These are phyloP conservation scores for Uropetala carovei DNA, from an alignment of 2,888 invertebrate species.

Conservation along the genomic window DNA sequence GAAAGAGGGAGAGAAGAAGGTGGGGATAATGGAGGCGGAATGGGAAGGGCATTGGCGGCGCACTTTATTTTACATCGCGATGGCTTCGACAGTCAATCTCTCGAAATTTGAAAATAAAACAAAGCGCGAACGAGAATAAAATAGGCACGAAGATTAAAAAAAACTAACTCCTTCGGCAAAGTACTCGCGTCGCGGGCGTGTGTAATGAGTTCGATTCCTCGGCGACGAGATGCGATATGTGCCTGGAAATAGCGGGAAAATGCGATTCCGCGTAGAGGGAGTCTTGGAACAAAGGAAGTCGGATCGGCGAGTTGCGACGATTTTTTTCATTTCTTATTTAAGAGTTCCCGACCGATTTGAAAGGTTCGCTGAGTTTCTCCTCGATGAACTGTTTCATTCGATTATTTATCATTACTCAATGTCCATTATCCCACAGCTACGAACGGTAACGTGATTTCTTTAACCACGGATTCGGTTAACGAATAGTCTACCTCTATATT, in stretches of 20 bases:
- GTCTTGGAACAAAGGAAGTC: not conserved
- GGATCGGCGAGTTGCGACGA: not conserved
- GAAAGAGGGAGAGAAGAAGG: not conserved
- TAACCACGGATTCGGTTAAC: too few relatives aligned
- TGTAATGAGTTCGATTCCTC: constrained; percentile 12
- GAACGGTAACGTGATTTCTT: too few relatives aligned
- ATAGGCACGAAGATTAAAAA: not conserved
- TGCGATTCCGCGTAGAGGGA: not conserved
- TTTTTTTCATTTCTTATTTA: too few relatives aligned
- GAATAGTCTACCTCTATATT: too few relatives aligned
- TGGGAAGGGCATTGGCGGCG: not conserved
- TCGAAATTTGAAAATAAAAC: not conserved
- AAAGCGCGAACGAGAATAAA: not conserved
- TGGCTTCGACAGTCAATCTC: constrained; percentile 25
- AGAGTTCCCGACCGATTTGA: too few relatives aligned
- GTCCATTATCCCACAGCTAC: too few relatives aligned
- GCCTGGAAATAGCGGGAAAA: not conserved
- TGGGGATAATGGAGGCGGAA: too few relatives aligned
- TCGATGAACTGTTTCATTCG: too few relatives aligned
- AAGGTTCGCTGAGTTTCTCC: too few relatives aligned
- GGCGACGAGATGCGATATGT: constrained; percentile 7
- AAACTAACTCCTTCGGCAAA: constrained; percentile 43
- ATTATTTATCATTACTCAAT: too few relatives aligned
- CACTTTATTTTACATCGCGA: constrained; percentile 41
- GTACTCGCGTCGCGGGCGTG: constrained; percentile 23